phyloP scores from a whole-genome alignment of 1,140 invertebrate genomes.

The Zeugodacus cucurbitae region DNA sequence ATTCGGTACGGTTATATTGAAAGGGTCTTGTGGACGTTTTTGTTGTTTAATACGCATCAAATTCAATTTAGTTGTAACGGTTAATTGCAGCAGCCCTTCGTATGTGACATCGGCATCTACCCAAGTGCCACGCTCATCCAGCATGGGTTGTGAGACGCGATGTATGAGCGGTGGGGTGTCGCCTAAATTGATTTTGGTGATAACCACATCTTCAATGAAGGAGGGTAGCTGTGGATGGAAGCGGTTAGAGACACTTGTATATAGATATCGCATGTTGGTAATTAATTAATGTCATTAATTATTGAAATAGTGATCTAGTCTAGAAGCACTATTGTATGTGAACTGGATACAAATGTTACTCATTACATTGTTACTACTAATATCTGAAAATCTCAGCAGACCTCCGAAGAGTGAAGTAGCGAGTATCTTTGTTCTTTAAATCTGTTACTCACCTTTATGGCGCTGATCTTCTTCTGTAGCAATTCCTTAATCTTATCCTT shows the following conservation, averaged over 20 bases:
- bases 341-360: too few relatives aligned
- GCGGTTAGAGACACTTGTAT: too few relatives aligned
- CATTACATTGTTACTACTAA: too few relatives aligned
- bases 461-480: conserved; percentile 87
- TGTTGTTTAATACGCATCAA: conserved; percentile 80
- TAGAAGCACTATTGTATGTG: too few relatives aligned
- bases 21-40: conserved; percentile 46
- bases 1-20: background rate
- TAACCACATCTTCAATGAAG: conserved; percentile 86
- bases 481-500: conserved; percentile 76
- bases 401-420: too few relatives aligned
- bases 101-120: conserved; percentile 91
- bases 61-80: conserved; percentile 95
- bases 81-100: conserved; percentile 87
- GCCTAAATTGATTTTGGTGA: conserved; percentile 83
- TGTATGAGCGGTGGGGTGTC: conserved; percentile 81
- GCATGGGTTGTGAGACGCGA: conserved; percentile 76
- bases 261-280: too few relatives aligned
- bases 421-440: background rate
- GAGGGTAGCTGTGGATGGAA: conserved; percentile 75
- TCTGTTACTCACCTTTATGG: conserved; percentile 73
- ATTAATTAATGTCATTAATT: too few relatives aligned
- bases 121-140: conserved; percentile 93
- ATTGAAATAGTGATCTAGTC: too few relatives aligned
- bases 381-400: too few relatives aligned